phyloP scores from a whole-genome alignment of 2,113 vertebrate species.

The Ptychochromis oligacanthus region DNA sequence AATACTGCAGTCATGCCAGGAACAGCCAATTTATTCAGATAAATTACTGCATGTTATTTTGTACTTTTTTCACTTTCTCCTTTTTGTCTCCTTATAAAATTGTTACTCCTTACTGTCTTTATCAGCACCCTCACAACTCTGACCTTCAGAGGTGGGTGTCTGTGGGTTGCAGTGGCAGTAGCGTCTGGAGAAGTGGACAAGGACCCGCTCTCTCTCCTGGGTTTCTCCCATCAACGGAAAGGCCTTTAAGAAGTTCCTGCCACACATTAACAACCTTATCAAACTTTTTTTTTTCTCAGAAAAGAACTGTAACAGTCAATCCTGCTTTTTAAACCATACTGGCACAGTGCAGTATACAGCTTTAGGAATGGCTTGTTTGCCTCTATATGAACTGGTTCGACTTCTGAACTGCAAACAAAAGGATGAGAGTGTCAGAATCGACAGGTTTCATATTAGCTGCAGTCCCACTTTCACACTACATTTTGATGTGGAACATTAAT shows the following conservation, averaged over 20 bases:
- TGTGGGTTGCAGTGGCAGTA: constrained; percentile 83
- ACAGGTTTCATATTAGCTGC: background rate
- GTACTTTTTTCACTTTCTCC: background rate
- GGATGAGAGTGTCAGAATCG: background rate
- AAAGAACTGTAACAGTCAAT: background rate
- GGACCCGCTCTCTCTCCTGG: constrained; percentile 83
- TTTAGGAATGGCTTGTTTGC: background rate
- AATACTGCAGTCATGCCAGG: background rate
- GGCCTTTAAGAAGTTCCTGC: constrained; percentile 84
- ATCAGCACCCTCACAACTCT: constrained; percentile 18
- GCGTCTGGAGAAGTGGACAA: constrained; percentile 84
- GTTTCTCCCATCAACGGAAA: constrained; percentile 87
- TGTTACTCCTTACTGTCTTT: background rate
- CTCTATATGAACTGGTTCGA: background rate
- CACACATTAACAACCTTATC: constrained; percentile 4
- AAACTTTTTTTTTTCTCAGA: background rate
- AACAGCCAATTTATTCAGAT: background rate
- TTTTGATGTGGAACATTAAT: background rate
- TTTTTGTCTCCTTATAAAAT: background rate
- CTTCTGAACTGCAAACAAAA: background rate
- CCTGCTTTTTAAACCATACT: background rate
- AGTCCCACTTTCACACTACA: background rate
- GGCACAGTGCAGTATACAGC: background rate
- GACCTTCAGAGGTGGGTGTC: constrained; percentile 77
- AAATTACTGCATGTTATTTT: too few species aligned